Percentiles rank a stretch among this genome's conserved stretches.
These are phyloP conservation scores for Altica lythri DNA, from an alignment of 2,888 invertebrate species.

Conservation along the genomic window DNA sequence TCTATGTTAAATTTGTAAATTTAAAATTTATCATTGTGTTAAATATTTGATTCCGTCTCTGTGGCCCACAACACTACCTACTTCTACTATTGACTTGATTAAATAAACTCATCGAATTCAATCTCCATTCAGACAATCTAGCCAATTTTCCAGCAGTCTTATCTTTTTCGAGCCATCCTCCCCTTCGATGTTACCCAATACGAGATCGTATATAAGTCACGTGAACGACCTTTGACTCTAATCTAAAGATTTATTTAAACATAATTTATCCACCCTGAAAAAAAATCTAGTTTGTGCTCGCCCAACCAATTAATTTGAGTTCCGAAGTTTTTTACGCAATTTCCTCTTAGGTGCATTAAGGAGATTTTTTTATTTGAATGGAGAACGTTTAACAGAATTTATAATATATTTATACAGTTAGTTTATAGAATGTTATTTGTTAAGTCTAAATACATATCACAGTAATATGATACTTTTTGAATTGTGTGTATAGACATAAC, in stretches of 20 bases:
- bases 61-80: slow-evolving; percentile 26
- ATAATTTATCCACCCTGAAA: slow-evolving; percentile 36
- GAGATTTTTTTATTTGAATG: slow-evolving; percentile 16
- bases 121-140: slow-evolving; percentile 54
- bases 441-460: too few species aligned
- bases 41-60: neutral
- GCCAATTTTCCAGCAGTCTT: slow-evolving; percentile 57
- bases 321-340: slow-evolving; percentile 16
- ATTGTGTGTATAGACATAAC: too few species aligned
- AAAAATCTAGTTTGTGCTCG: slow-evolving; percentile 29
- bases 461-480: too few species aligned
- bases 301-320: slow-evolving; percentile 29
- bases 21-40: neutral
- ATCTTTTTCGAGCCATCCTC: slow-evolving; percentile 53
- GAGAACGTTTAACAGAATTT: too few species aligned
- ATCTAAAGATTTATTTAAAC: slow-evolving; percentile 47
- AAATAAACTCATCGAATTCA: slow-evolving; percentile 58
- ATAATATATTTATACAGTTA: too few species aligned
- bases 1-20: too few species aligned
- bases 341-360: slow-evolving; percentile 19
- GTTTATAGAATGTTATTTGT: too few species aligned
- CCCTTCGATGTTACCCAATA: slow-evolving; percentile 54
- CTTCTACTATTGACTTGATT: slow-evolving; percentile 51
- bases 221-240: slow-evolving; percentile 45
- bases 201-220: slow-evolving; percentile 49